Evolutionary conservation across 53 echinoderm and acorn worm genomes (phyloP).

Genomic region (Echinarachnius parma): DNA sequence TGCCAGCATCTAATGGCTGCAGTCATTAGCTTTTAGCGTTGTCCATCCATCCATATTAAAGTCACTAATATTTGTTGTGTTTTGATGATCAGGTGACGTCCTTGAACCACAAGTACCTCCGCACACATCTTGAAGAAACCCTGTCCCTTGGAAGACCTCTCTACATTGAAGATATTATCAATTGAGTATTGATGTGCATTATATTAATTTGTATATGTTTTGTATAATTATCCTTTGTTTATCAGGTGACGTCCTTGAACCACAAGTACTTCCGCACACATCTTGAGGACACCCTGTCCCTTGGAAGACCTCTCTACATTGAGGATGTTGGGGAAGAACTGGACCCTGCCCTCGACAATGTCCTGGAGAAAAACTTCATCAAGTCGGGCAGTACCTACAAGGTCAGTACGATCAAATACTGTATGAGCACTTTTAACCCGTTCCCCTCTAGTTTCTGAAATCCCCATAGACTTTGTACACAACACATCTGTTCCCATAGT

Average conservation of each 20-base stretch:
- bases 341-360: constrained; percentile 97
- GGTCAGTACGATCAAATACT: no score
- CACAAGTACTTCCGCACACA: constrained; percentile 98
- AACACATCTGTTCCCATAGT: no score
- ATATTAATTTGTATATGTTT: no score
- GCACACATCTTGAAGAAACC: constrained; percentile 92
- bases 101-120: constrained; percentile 97
- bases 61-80: no score
- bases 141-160: constrained; percentile 90
- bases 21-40: no score
- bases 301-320: constrained; percentile 84
- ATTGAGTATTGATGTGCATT: no score
- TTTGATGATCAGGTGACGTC: constrained; percentile 72
- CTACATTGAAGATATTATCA: constrained; percentile 84
- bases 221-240: no score
- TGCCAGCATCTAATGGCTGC: no score
- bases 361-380: constrained; percentile 99
- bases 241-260: constrained; percentile 90
- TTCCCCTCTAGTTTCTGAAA: no score
- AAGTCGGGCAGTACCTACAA: constrained; percentile 96
- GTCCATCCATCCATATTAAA: no score
- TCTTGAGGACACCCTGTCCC: constrained; percentile 89
- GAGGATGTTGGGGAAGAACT: constrained; percentile 95
- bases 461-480: no score
- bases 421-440: no score